Conservation (phyloP, 1,140 invertebrate species). For the Stenopsyche tienmushanensis region DNA sequence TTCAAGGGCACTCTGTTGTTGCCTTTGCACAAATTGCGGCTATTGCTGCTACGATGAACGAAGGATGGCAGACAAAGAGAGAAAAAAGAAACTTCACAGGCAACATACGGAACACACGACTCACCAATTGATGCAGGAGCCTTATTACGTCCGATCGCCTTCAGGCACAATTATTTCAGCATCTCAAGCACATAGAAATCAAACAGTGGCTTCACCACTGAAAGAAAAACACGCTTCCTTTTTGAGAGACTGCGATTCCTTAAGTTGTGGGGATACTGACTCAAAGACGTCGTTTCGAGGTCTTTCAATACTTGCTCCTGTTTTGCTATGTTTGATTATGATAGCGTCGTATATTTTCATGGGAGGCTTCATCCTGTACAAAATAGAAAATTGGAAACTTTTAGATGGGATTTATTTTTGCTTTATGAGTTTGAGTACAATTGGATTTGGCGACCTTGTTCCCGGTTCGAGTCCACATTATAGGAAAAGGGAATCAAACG, state of each 20-base stretch:
- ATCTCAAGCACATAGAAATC: conserved; percentile 55
- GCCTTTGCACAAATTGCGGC: conserved; percentile 79
- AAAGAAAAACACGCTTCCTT: conserved; percentile 56
- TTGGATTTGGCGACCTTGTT: conserved; percentile 88
- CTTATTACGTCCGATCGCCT: conserved; percentile 75
- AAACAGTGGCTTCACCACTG: conserved; percentile 60
- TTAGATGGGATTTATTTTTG: conserved; percentile 93
- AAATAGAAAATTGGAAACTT: conserved; percentile 83
- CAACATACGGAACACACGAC: conserved; percentile 71
- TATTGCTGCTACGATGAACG: conserved; percentile 84
- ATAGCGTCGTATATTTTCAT: conserved; percentile 83
- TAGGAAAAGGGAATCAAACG: conserved; percentile 57
- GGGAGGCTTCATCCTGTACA: conserved; percentile 85
- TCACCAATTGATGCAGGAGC: conserved; percentile 71
- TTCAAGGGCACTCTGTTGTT: conserved; percentile 78
- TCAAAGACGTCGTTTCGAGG: conserved; percentile 72
- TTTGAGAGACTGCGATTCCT: conserved; percentile 63
- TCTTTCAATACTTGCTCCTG: conserved; percentile 73
- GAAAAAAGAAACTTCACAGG: conserved; percentile 72
- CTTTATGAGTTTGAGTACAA: conserved; percentile 90
- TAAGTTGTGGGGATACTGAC: conserved; percentile 69
- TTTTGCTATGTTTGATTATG: conserved; percentile 72
- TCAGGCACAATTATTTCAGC: conserved; percentile 59
- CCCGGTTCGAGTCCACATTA: conserved; percentile 69
- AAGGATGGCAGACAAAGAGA: conserved; percentile 75